Percentiles rank a stretch among this genome's conserved stretches.
Conservation (phyloP, 1,140 invertebrate species). For the Cydia amplana region DNA sequence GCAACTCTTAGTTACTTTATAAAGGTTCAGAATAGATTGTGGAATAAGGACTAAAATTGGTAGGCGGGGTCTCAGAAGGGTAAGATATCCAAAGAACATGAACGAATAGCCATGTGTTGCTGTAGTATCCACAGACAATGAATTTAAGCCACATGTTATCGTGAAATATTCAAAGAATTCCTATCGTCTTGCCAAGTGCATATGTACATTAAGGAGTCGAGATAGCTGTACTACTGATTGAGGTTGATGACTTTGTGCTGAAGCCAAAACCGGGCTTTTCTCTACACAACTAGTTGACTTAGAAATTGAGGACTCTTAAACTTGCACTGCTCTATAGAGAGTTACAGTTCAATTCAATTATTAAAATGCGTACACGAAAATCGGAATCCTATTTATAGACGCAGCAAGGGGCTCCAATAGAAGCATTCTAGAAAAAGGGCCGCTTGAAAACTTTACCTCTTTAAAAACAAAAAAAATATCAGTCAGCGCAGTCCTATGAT, state of each 20-base stretch:
- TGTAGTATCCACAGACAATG: background rate
- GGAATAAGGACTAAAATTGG: too few species aligned
- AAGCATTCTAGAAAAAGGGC: conserved; percentile 58
- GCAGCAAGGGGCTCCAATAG: conserved; percentile 67
- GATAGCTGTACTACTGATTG: background rate
- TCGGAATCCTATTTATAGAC: conserved; percentile 55
- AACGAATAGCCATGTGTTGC: too few species aligned
- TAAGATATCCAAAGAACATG: too few species aligned
- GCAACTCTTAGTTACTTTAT: too few species aligned
- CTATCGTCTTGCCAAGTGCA: background rate
- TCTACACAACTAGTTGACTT: background rate
- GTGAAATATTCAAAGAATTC: background rate
- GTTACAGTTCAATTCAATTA: conserved; percentile 28
- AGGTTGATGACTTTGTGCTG: background rate
- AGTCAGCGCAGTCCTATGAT: background rate
- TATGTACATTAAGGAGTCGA: background rate
- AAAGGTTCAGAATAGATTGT: too few species aligned
- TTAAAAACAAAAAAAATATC: background rate
- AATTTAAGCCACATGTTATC: background rate
- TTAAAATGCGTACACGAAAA: conserved; percentile 27
- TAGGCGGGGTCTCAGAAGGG: too few species aligned
- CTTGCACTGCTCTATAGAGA: background rate
- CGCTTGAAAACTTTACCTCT: conserved; percentile 42
- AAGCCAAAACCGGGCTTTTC: background rate
- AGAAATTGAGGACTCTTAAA: background rate